Conservation (phyloP, 2,888 invertebrate species). For the Orthonychiurus folsomi region DNA sequence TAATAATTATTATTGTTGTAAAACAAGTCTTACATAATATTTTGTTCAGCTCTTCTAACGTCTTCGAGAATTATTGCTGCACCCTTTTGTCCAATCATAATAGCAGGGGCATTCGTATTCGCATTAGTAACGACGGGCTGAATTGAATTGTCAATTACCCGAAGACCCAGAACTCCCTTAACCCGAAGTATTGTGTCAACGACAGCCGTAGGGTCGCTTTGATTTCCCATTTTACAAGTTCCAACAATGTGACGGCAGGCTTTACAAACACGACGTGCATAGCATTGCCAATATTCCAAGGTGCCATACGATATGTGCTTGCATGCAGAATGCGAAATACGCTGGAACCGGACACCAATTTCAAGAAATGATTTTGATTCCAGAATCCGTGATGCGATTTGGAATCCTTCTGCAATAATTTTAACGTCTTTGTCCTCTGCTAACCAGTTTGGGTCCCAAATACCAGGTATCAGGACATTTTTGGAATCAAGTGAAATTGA, state of each 20-base stretch:
- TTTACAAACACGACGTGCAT: conserved; percentile 13
- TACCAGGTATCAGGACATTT: too few relatives aligned
- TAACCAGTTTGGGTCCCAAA: too few relatives aligned
- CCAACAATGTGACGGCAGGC: conserved; percentile 32
- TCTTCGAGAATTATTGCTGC: too few relatives aligned
- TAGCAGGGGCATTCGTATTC: conserved; percentile 14
- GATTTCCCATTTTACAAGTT: conserved; percentile 9
- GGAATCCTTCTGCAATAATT: too few relatives aligned
- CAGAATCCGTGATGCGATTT: too few relatives aligned
- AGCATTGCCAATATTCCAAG: conserved; percentile 23
- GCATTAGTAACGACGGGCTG: conserved; percentile 29
- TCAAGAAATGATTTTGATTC: too few relatives aligned
- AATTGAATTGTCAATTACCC: conserved; percentile 29
- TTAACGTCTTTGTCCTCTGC: too few relatives aligned
- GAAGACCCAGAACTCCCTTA: conserved; percentile 21
- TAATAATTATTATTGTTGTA: too few relatives aligned
- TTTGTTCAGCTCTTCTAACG: too few relatives aligned
- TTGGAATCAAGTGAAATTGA: too few relatives aligned
- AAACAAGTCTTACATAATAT: too few relatives aligned
- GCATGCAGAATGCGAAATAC: conserved; percentile 29
- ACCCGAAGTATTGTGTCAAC: conserved; percentile 32
- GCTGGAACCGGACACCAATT: conserved; percentile 25
- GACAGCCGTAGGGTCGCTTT: conserved; percentile 22
- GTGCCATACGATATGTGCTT: conserved; percentile 27
- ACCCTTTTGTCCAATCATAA: conserved; percentile 25